These are phyloP conservation scores for Cochlearius cochlearius DNA, from an alignment of 2,113 vertebrate genomes.

Conservation along the genomic window DNA sequence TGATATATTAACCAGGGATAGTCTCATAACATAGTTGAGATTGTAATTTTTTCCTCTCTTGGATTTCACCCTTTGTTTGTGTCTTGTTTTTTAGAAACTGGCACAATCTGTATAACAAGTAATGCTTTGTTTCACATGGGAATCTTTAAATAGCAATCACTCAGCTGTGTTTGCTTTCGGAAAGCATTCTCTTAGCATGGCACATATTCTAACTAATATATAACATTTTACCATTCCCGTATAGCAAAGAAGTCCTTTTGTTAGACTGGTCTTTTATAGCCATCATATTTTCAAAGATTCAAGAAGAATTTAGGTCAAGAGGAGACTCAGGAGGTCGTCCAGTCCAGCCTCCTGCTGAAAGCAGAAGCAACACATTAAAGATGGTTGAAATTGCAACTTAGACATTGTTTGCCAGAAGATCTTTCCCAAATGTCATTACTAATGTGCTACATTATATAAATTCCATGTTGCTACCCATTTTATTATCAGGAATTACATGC, in stretches of 20 bases:
- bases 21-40: background rate
- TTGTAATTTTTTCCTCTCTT: background rate
- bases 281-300: background rate
- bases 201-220: background rate
- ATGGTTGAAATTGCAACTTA: background rate
- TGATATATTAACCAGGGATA: background rate
- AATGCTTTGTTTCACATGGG: background rate
- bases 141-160: background rate
- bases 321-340: background rate
- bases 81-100: slow-evolving; percentile 16
- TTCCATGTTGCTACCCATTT: background rate
- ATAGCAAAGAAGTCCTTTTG: background rate
- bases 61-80: background rate
- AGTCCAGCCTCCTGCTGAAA: background rate
- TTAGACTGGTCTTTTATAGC: background rate
- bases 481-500: background rate
- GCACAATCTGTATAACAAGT: background rate
- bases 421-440: background rate
- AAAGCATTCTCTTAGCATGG: background rate
- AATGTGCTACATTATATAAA: background rate
- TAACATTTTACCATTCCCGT: background rate
- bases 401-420: background rate
- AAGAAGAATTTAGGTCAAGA: background rate
- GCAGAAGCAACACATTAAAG: background rate
- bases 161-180: background rate